phyloP scores from a whole-genome alignment of 1,140 invertebrate species.

The Neodiprion pinetum region DNA sequence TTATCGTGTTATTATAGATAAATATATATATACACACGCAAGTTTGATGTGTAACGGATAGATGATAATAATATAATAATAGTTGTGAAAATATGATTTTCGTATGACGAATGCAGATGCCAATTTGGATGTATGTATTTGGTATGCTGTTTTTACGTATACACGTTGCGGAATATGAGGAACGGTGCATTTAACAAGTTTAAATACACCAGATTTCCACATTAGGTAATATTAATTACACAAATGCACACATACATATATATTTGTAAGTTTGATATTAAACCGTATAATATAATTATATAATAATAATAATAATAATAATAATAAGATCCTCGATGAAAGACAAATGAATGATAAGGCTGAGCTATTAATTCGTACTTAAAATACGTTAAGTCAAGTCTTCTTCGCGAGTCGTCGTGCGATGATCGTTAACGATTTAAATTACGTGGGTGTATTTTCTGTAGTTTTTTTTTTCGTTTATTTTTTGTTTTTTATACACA shows the following conservation, averaged over 20 bases:
- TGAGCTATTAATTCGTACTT: conserved; percentile 1
- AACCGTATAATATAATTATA: too few species aligned
- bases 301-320: too few species aligned
- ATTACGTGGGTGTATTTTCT: too few species aligned
- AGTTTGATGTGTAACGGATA: too few species aligned
- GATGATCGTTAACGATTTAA: too few species aligned
- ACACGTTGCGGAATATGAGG: conserved; percentile 19
- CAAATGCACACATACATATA: neutral
- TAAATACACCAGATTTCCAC: conserved; percentile 21
- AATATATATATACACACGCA: conserved; percentile 15
- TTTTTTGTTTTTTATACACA: too few species aligned
- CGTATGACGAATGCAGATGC: too few species aligned
- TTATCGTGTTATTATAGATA: conserved; percentile 18
- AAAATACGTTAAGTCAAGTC: neutral
- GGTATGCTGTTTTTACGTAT: conserved; percentile 40
- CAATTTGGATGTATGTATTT: too few species aligned
- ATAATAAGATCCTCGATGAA: neutral
- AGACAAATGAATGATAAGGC: neutral
- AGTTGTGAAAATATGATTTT: too few species aligned
- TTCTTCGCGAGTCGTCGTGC: neutral
- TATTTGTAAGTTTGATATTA: neutral
- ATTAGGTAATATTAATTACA: conserved; percentile 18
- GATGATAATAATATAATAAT: too few species aligned
- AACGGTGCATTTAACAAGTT: conserved; percentile 25
- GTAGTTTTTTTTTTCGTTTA: too few species aligned